A percentile compares a stretch with the other conserved stretches of the same genome.
These are phyloP conservation scores for Varanus salvator DNA, from an alignment of 2,113 vertebrate species.

Conservation along the genomic window DNA sequence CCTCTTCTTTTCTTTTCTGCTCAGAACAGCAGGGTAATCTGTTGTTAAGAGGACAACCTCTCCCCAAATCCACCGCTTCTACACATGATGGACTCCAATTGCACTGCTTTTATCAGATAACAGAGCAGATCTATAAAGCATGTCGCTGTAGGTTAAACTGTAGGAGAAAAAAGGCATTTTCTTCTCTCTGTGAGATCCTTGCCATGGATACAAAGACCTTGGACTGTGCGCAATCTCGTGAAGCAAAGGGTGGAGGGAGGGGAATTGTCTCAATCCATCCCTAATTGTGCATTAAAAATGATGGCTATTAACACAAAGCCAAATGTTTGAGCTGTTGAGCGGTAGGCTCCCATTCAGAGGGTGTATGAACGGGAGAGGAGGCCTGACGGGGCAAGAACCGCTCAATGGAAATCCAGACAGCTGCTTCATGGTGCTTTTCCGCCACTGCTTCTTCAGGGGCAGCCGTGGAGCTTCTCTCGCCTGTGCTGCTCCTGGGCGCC, in stretches of 20 bases:
- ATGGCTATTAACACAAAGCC: no score
- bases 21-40: accelerated
- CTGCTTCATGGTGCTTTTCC: no score
- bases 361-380: no score
- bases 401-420: no score
- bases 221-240: background rate
- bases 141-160: conserved; percentile 10
- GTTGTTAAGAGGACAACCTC: accelerated
- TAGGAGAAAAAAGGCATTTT: background rate
- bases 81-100: background rate
- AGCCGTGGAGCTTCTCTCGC: no score
- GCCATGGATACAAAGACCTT: background rate
- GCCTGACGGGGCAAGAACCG: no score
- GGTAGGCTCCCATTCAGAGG: no score
- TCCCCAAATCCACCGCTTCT: background rate
- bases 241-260: background rate
- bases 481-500: no score
- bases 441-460: no score
- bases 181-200: background rate
- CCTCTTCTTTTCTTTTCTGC: background rate
- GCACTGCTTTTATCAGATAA: conserved; percentile 9
- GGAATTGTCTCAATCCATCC: background rate
- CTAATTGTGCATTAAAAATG: background rate
- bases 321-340: no score
- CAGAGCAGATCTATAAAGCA: background rate